Base-by-base conservation (phyloP, 53 echinoderm and acorn worm genomes). In the Patiria pectinifera region DNA sequence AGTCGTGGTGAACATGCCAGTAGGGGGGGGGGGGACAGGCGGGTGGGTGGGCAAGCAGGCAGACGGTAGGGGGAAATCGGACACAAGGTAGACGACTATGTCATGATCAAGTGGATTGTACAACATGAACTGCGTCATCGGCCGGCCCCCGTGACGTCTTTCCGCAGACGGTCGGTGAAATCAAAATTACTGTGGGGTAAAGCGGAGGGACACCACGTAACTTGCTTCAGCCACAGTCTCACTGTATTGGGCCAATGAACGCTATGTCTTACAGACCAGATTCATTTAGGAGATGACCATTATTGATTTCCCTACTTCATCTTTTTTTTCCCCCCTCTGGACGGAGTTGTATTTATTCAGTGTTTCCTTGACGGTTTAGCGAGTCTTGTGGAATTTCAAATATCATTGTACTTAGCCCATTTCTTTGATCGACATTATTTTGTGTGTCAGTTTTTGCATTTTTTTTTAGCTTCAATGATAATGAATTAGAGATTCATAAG, bases 61-160 rank as follows among this genome's bases (percentile, higher is more conserved):
- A 44, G 44, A 14, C 66, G 3, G 23, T 11, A 47, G 22, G 18
- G 3, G 18, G 86, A 58, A 86, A 49, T 74, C 48, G 2, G 53
- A 35, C 53, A 48, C 72, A 86, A 72, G 72, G 45, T 71, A 22
- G 75, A 86, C 72, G 46, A 86, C 47, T 86, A 72, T 86, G 72
- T 86, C 86, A 86, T 48, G 86, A 86, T 86, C 86, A 86, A 86
- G 86, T 86, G 86, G 86, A 24, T 79, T 47, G 45, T 86, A 72
- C 25, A 72, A 48, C 86, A 75, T 86, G 74, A 75, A 86, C 59
- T 86, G 86, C 86, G 86, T 86, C 86, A 86, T 86, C 62, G 75
- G 86, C 72, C 3, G n/a, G 53, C 11, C 15, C 74, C 75, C 46
- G 72, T 86, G 86, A 86, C 86, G 86, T 86, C 86, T 86, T 74